Conservation (phyloP, 2,797 vertebrate genomes). For the Urophycis tenuis region DNA sequence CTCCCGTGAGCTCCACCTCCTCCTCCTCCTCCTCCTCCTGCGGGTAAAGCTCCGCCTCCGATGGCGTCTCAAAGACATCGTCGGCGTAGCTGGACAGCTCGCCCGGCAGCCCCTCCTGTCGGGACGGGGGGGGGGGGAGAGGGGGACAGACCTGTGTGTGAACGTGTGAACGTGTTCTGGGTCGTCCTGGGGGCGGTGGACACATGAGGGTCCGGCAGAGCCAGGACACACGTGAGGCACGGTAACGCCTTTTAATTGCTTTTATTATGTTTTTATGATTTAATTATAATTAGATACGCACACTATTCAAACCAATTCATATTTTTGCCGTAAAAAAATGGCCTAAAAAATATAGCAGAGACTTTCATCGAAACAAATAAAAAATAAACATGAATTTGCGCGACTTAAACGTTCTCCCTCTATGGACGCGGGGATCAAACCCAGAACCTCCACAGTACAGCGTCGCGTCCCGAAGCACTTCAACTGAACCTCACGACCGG, state of each 20-base stretch:
- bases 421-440: background rate
- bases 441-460: slow-evolving; percentile 62
- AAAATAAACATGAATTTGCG: too few relatives aligned
- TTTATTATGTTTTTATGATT: background rate
- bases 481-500: too few relatives aligned
- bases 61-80: slow-evolving; percentile 91
- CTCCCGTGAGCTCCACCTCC: slow-evolving; percentile 81
- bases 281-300: too few relatives aligned
- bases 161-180: too few relatives aligned
- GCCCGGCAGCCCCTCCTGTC: slow-evolving; percentile 73
- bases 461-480: too few relatives aligned
- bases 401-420: too few relatives aligned
- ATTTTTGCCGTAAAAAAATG: background rate
- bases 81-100: slow-evolving; percentile 91
- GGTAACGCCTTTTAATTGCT: background rate
- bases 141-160: too few relatives aligned
- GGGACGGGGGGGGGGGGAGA: background rate
- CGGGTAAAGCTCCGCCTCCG: slow-evolving; percentile 74
- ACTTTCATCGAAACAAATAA: background rate
- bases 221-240: background rate
- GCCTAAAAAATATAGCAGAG: too few relatives aligned
- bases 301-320: too few relatives aligned
- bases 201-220: background rate
- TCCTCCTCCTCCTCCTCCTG: slow-evolving; percentile 39
- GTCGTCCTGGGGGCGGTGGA: background rate